Evolutionary conservation across 2,113 vertebrate genomes (phyloP).

Genomic region (Tetrao urogallus): DNA sequence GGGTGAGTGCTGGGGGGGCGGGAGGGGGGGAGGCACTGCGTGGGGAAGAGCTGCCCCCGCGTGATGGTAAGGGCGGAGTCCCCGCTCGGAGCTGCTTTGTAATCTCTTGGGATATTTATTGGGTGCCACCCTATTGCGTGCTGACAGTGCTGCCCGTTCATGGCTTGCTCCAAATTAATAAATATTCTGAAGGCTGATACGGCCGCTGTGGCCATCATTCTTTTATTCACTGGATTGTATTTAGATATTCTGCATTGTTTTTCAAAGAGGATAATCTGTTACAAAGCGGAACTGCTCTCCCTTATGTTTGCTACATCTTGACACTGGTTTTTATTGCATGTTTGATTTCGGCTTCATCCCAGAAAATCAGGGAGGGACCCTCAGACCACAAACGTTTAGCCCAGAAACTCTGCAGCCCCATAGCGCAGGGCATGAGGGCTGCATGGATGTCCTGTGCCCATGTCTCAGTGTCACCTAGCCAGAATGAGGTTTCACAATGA

Average conservation of each 20-base stretch:
- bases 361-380: neutral
- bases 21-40: too few species aligned
- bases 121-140: neutral
- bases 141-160: neutral
- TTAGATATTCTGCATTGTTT: neutral
- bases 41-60: neutral
- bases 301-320: neutral
- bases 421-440: neutral
- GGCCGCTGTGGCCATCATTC: neutral
- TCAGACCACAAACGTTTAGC: neutral
- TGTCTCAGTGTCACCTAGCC: neutral
- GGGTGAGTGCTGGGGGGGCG: neutral
- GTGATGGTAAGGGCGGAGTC: accelerated
- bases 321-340: accelerated
- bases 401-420: accelerated
- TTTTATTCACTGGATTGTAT: neutral
- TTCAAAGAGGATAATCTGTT: neutral
- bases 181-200: neutral
- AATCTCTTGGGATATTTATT: neutral
- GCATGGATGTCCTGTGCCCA: neutral
- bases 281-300: neutral
- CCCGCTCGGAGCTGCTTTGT: accelerated
- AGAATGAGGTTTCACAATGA: neutral
- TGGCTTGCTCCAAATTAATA: neutral
- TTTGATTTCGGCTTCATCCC: neutral